These are phyloP conservation scores for Proteles cristata DNA, from an alignment of 2,113 vertebrate species.

Conservation along the genomic window DNA sequence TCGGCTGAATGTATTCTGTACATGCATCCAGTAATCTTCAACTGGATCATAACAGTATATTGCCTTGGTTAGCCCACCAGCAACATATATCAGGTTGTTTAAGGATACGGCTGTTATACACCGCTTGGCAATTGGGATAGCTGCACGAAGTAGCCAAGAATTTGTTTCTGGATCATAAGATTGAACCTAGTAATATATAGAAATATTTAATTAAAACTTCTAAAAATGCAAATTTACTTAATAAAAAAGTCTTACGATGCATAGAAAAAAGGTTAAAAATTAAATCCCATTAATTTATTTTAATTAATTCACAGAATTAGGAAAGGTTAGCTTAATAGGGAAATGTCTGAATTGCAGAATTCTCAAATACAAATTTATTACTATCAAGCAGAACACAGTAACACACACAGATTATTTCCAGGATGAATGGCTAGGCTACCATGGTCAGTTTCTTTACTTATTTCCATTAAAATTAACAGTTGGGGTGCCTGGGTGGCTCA, in stretches of 20 bases:
- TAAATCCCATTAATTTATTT: background rate
- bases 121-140: slow-evolving; percentile 97
- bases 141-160: slow-evolving; percentile 95
- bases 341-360: slow-evolving; percentile 26
- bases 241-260: slow-evolving; percentile 16
- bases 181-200: slow-evolving; percentile 91
- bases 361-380: slow-evolving; percentile 18
- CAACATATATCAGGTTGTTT: slow-evolving; percentile 97
- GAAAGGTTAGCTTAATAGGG: background rate
- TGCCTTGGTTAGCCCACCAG: slow-evolving; percentile 97
- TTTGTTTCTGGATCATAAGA: slow-evolving; percentile 96
- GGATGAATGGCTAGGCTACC: background rate
- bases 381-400: background rate
- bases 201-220: slow-evolving; percentile 54
- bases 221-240: slow-evolving; percentile 26
- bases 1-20: slow-evolving; percentile 97
- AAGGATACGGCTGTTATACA: slow-evolving; percentile 98
- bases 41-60: slow-evolving; percentile 97
- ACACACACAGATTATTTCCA: background rate
- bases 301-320: slow-evolving; percentile 50
- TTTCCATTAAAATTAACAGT: background rate
- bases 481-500: too few relatives aligned
- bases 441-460: background rate
- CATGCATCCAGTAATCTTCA: slow-evolving; percentile 99
- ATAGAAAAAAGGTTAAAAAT: slow-evolving; percentile 43